Conservation (phyloP, 2,888 invertebrate species). For the Drosophila prostipennis region DNA sequence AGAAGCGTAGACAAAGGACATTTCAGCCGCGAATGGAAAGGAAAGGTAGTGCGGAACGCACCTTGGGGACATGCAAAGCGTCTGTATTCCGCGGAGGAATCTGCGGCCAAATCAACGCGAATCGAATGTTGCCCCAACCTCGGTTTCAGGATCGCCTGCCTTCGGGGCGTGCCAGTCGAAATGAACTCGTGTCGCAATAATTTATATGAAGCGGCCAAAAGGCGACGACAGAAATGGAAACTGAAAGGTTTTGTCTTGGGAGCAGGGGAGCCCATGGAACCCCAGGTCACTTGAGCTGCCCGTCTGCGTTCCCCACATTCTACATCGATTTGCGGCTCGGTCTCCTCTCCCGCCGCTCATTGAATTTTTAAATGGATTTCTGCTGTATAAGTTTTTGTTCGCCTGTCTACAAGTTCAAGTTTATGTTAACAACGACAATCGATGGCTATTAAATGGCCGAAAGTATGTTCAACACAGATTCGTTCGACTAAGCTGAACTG, state of each 20-base stretch:
- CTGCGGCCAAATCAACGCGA: constrained; percentile 59
- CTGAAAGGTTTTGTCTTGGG: constrained; percentile 26
- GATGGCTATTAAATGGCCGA: constrained; percentile 73
- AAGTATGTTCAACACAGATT: constrained; percentile 62
- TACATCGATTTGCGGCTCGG: constrained; percentile 1
- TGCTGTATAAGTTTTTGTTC: constrained; percentile 63
- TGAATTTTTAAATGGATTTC: constrained; percentile 72
- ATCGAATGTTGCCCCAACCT: constrained; percentile 48
- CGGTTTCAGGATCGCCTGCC: constrained; percentile 53
- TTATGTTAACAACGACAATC: constrained; percentile 78
- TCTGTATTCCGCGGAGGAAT: constrained; percentile 43
- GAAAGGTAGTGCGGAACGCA: constrained; percentile 14
- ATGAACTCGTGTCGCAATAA: constrained; percentile 73
- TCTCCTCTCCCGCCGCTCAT: constrained; percentile 9
- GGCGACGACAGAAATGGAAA: constrained; percentile 52
- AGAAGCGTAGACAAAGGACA: constrained; percentile 25
- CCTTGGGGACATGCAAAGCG: constrained; percentile 55
- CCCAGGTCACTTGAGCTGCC: neutral
- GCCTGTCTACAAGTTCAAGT: constrained; percentile 70
- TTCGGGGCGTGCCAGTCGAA: constrained; percentile 42
- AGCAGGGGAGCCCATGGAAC: constrained; percentile 2
- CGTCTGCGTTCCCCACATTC: neutral
- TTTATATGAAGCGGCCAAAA: constrained; percentile 56
- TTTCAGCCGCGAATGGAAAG: constrained; percentile 2
- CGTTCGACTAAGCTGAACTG: neutral